These are phyloP conservation scores for Monodelphis domestica DNA, from an alignment of 2,797 vertebrate species.

Conservation along the genomic window DNA sequence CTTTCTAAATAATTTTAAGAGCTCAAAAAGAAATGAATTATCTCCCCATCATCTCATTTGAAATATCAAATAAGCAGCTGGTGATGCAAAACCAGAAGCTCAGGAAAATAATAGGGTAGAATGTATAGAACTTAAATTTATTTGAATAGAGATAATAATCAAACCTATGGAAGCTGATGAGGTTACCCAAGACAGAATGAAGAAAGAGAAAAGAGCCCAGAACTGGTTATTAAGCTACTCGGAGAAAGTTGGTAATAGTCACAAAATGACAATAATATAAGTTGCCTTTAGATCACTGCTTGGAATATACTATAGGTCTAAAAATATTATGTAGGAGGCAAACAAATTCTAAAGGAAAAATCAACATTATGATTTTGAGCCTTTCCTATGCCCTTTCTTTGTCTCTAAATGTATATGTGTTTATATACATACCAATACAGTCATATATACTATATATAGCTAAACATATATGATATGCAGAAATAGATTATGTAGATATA, in stretches of 20 bases:
- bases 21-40: too few species aligned
- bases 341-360: neutral
- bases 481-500: too few species aligned
- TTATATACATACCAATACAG: too few species aligned
- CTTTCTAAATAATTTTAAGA: too few species aligned
- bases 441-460: too few species aligned
- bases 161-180: neutral
- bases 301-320: neutral
- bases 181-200: neutral
- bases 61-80: neutral
- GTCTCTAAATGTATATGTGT: too few species aligned
- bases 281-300: neutral
- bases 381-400: neutral
- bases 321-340: neutral
- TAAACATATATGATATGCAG: too few species aligned
- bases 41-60: neutral
- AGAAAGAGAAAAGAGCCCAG: neutral
- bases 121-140: neutral
- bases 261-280: neutral
- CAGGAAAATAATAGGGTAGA: neutral
- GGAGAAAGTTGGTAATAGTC: neutral
- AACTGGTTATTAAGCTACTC: neutral
- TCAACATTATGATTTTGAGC: neutral
- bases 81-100: too few species aligned
- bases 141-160: neutral